These are phyloP conservation scores for Cercopithecus mona DNA, from an alignment of 2,113 vertebrate species.

Conservation along the genomic window DNA sequence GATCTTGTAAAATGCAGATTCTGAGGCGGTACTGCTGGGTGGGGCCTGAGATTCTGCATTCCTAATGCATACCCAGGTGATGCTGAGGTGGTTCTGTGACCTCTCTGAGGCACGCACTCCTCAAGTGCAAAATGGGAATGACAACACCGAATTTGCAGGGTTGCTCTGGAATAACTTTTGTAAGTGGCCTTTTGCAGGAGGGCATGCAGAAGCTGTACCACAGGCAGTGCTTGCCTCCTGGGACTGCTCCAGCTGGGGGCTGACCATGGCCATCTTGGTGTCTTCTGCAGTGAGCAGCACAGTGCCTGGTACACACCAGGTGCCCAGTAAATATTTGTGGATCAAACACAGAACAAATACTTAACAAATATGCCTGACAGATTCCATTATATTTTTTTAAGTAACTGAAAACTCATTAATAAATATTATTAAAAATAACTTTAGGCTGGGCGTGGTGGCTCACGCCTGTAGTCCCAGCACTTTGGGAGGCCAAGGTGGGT, in stretches of 20 bases:
- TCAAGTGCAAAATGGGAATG: neutral
- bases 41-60: neutral
- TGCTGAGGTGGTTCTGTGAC: neutral
- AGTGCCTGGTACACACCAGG: neutral
- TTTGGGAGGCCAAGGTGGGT: neutral
- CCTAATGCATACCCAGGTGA: neutral
- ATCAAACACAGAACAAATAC: neutral
- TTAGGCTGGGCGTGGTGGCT: neutral
- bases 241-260: no score
- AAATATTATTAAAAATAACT: neutral
- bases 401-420: neutral
- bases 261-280: rapidly evolving
- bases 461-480: neutral
- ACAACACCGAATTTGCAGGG: neutral
- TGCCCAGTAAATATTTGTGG: neutral
- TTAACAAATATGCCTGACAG: neutral
- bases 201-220: neutral
- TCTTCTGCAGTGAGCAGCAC: neutral
- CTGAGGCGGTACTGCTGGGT: neutral
- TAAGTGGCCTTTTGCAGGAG: neutral
- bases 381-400: neutral
- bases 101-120: neutral
- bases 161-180: neutral
- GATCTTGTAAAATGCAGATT: neutral
- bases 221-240: rapidly evolving